phyloP scores from a whole-genome alignment of 2,797 vertebrate genomes.

The Hephaestus fuliginosus region DNA sequence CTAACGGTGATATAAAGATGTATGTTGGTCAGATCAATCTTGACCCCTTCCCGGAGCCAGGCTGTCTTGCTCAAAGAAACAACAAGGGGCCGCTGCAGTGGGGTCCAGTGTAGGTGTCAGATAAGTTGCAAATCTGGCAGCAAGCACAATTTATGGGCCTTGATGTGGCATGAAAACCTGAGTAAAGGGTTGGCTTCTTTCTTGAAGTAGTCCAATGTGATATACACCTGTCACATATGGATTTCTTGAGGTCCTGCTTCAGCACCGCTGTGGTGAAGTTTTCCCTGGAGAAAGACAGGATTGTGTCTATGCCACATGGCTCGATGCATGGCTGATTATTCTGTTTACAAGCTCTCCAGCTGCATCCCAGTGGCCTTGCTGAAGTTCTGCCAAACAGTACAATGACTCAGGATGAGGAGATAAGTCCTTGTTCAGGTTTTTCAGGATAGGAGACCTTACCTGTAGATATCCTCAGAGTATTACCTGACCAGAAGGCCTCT shows the following conservation, averaged over 20 bases:
- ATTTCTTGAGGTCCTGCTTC: not conserved
- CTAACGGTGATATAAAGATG: not conserved
- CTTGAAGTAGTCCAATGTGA: not conserved
- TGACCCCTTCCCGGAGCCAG: not conserved
- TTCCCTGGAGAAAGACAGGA: not conserved
- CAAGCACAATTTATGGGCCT: not conserved
- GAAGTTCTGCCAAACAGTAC: not conserved
- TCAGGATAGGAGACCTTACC: not conserved
- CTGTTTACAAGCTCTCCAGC: not conserved
- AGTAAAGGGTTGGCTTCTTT: not conserved
- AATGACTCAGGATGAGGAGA: not conserved
- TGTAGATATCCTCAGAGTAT: not conserved
- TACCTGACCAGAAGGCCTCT: not conserved
- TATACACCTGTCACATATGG: not conserved
- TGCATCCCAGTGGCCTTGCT: not conserved
- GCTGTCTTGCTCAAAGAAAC: not conserved
- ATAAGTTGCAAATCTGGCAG: not conserved
- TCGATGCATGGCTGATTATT: not conserved
- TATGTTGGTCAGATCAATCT: not conserved
- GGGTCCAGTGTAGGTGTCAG: not conserved
- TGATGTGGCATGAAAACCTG: not conserved
- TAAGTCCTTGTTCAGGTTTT: not conserved
- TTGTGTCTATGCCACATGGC: not conserved
- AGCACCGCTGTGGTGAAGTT: not conserved
- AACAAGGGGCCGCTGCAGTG: not conserved